These are phyloP conservation scores for Pseudachorutes palmiensis DNA, from an alignment of 1,140 invertebrate genomes.

Conservation along the genomic window DNA sequence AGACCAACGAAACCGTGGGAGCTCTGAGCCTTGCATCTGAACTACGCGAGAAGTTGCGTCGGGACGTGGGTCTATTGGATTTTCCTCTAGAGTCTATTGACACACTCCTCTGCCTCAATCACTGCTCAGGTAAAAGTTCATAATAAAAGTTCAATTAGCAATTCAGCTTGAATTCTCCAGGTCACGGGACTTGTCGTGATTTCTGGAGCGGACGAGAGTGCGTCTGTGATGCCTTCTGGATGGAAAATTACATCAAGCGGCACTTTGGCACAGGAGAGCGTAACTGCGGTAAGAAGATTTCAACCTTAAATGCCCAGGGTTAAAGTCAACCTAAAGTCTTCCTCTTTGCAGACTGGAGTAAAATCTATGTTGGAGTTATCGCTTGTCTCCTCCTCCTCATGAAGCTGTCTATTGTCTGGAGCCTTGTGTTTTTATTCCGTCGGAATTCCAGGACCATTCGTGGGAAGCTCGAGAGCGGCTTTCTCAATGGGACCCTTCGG, in stretches of 20 bases:
- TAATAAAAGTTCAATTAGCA: not conserved
- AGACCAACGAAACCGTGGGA: slow-evolving; percentile 41
- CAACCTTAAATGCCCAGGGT: slow-evolving; percentile 9
- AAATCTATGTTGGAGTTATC: slow-evolving; percentile 74
- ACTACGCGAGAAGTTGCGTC: slow-evolving; percentile 57
- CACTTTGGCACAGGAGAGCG: slow-evolving; percentile 57
- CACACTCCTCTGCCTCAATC: slow-evolving; percentile 79
- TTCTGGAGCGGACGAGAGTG: slow-evolving; percentile 61
- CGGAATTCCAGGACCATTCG: not conserved
- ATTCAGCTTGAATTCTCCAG: slow-evolving; percentile 40
- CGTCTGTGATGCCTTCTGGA: slow-evolving; percentile 91
- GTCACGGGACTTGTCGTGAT: slow-evolving; percentile 80
- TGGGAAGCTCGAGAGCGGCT: not conserved
- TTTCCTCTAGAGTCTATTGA: slow-evolving; percentile 65
- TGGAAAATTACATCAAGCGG: slow-evolving; percentile 65
- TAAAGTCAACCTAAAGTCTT: slow-evolving; percentile 14
- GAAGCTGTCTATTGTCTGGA: slow-evolving; percentile 60
- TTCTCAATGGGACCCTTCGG: not conserved
- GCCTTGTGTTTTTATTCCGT: slow-evolving; percentile 57
- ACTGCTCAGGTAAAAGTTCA: slow-evolving; percentile 62
- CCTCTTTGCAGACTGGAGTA: slow-evolving; percentile 66
- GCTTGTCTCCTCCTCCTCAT: slow-evolving; percentile 56
- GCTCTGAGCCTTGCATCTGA: slow-evolving; percentile 53
- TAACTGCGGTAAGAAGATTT: slow-evolving; percentile 63
- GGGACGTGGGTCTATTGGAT: slow-evolving; percentile 63